These are phyloP conservation scores for Prunella fulvescens DNA, from an alignment of 2,113 vertebrate species.

Conservation along the genomic window DNA sequence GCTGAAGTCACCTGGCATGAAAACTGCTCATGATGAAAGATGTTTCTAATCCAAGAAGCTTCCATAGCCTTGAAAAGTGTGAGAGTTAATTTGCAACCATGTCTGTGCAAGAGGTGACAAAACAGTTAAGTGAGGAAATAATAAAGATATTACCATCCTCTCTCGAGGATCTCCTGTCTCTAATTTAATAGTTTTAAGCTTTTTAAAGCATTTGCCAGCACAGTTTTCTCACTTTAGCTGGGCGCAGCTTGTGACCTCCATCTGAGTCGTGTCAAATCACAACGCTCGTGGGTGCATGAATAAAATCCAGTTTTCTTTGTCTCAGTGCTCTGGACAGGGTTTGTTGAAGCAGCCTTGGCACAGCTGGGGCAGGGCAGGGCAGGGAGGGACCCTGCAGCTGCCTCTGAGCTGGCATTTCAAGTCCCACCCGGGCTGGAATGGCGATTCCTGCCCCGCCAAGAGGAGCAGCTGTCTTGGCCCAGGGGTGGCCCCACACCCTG, in stretches of 20 bases:
- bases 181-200: background rate
- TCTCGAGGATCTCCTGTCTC: background rate
- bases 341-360: background rate
- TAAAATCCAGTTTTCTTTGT: background rate
- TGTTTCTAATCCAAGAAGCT: background rate
- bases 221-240: background rate
- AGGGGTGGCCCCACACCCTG: background rate
- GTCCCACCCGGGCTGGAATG: background rate
- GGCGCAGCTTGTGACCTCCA: slow-evolving; percentile 6
- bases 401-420: background rate
- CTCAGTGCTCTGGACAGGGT: background rate
- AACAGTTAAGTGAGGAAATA: background rate
- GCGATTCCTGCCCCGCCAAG: rapidly evolving
- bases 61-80: background rate
- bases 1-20: background rate
- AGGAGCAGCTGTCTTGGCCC: background rate
- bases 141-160: background rate
- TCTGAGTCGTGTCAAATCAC: background rate
- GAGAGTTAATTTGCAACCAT: background rate
- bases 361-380: background rate
- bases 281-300: background rate
- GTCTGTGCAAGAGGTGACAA: background rate
- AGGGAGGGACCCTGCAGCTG: background rate
- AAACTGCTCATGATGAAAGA: background rate
- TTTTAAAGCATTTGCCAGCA: slow-evolving; percentile 1